Evolutionary conservation across 2,888 invertebrate genomes (phyloP), one percentile per base, ranked within the genome.

Genomic region (Venusia cambrica): DNA sequence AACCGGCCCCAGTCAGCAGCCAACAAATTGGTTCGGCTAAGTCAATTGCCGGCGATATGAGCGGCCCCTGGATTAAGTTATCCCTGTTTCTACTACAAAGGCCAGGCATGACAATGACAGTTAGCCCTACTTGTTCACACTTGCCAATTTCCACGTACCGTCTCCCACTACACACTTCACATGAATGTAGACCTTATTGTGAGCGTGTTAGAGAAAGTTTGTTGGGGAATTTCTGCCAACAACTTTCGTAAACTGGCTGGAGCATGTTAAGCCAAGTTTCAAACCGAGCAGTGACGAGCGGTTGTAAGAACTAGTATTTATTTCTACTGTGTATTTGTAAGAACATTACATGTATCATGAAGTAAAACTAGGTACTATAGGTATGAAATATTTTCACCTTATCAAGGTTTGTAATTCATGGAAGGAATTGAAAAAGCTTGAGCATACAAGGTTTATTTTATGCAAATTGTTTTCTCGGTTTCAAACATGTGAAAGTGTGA

Each of bases 91-190:
- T 54, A 62, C 58, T 59, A 71, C 62, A 67, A 71, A 71, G 65
- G 61, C 70, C 50, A 60, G 52, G 56, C 63, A 62, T 70, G 68
- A 71, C 73, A 73, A 69, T 70, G 73, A 72, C 73, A 73, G 73
- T 75, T 72, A 72, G 65, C 64, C 60, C 56, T 56, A 66, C 66
- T 67, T 64, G 69, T 69, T 65, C 57, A 50, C 55, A 56, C 48
- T 49, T 31, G 47, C 66, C 47, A 65, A 14, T 16, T 24, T 48
- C 28, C 1, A 9, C 21, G 21, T 60, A 30, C 62, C 2, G 18
- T 16, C 21, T 13, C 5, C 38, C 45, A 27, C 38, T 22, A 38
- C 43, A 44, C 4, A 2, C n/a, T 45, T n/a, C 29, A 42, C 2
- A 6, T 21, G 3, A 55, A 46, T 45, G 21, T 30, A 7, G 35